A percentile compares a stretch with the other conserved stretches of the same genome.
Conservation (phyloP, 1,140 invertebrate genomes). For the Sitobion miscanthi region DNA sequence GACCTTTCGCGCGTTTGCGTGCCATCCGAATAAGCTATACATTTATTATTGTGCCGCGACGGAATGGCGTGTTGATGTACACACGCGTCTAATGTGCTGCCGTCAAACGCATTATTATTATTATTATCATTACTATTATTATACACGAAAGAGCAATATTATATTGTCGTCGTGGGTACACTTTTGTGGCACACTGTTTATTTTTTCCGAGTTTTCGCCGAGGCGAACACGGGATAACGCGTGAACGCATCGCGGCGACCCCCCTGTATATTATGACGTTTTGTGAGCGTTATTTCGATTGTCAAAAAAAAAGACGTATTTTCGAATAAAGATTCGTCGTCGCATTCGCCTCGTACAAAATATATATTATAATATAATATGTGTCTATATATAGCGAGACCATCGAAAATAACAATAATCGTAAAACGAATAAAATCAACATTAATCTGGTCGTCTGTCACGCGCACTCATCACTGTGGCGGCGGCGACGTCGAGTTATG, state of each 20-base stretch:
- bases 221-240: neutral
- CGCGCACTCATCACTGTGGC: neutral
- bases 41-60: neutral
- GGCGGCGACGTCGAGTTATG: constrained; percentile 10
- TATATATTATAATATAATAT: neutral
- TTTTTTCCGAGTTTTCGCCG: neutral
- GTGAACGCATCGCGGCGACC: neutral
- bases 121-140: neutral
- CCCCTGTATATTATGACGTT: neutral
- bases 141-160: neutral
- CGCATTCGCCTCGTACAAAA: neutral
- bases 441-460: constrained; percentile 44
- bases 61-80: neutral
- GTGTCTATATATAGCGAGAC: neutral
- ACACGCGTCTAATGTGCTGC: neutral
- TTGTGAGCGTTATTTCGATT: neutral
- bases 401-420: constrained; percentile 13
- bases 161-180: neutral
- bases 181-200: neutral
- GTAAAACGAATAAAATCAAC: constrained; percentile 30
- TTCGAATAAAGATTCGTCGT: neutral
- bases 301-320: neutral
- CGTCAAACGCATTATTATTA: neutral
- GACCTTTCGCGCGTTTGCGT: neutral
- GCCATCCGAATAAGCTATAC: neutral